Evolutionary conservation across 2,113 vertebrate genomes (phyloP).

Genomic region (Xiphorhynchus elegans): DNA sequence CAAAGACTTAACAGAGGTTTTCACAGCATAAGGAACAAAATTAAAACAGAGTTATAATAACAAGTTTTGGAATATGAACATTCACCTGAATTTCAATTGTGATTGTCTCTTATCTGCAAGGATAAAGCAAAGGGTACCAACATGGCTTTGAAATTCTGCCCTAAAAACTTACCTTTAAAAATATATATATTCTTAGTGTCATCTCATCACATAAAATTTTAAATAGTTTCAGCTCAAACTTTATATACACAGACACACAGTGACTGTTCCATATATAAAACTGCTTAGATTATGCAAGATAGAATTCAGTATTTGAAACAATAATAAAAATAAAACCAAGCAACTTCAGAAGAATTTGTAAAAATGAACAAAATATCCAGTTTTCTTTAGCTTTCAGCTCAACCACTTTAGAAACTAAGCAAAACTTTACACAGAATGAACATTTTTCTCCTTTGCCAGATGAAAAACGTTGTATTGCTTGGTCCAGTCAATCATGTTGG

Average conservation of each 20-base stretch:
- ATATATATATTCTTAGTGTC: background rate
- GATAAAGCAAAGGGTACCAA: background rate
- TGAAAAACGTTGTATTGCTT: constrained; percentile 82
- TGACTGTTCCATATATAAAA: background rate
- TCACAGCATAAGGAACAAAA: constrained; percentile 52
- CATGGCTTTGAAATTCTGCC: background rate
- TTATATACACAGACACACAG: background rate
- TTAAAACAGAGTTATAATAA: background rate
- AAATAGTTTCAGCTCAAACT: background rate
- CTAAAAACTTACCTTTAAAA: constrained; percentile 13
- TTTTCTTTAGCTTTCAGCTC: constrained; percentile 34
- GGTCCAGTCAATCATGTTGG: constrained; percentile 87
- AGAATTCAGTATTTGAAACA: background rate
- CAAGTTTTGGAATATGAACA: constrained; percentile 27
- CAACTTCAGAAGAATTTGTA: background rate
- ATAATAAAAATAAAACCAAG: background rate
- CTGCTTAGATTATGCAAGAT: background rate
- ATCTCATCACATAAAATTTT: background rate
- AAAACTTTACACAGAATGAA: constrained; percentile 81
- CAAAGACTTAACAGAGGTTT: constrained; percentile 54
- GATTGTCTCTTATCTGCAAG: background rate
- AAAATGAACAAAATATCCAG: constrained; percentile 23
- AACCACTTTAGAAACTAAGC: background rate
- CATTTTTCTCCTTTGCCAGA: constrained; percentile 72
- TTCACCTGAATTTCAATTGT: background rate